Evolutionary conservation across 2,797 vertebrate species (phyloP).

Genomic region (Anomalospiza imberbis): DNA sequence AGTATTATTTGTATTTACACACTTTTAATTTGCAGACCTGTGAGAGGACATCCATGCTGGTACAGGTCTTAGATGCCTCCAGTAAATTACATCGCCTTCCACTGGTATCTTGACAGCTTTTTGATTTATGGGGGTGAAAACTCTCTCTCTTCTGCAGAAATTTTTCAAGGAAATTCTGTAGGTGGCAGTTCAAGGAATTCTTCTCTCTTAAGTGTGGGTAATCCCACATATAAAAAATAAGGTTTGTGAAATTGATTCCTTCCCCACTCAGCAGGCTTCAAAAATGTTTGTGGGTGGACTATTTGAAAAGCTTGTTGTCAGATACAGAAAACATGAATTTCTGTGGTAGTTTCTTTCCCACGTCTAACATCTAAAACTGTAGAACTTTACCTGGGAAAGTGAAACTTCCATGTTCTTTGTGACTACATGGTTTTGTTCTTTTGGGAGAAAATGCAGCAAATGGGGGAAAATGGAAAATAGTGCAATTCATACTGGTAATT

Average conservation of each 20-base stretch:
- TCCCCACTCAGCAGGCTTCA: neutral
- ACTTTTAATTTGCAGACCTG: neutral
- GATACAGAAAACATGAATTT: slow-evolving; percentile 15
- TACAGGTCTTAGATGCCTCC: neutral
- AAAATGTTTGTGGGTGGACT: slow-evolving; percentile 32
- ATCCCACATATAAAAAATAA: slow-evolving; percentile 19
- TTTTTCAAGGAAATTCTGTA: slow-evolving; percentile 24
- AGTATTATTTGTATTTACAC: neutral
- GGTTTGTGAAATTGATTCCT: slow-evolving; percentile 13
- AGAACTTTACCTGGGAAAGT: neutral
- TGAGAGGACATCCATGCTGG: neutral
- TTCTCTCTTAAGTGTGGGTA: slow-evolving; percentile 1
- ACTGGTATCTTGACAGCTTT: neutral
- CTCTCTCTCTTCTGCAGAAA: neutral
- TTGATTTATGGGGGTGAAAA: slow-evolving; percentile 3
- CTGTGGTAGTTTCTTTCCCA: neutral
- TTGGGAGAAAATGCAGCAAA: neutral
- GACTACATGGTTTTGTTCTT: neutral
- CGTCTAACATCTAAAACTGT: neutral
- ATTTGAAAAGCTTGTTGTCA: slow-evolving; percentile 40
- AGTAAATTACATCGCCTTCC: neutral
- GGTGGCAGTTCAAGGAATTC: slow-evolving; percentile 44
- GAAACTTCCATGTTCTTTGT: neutral
- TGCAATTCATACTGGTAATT: neutral
- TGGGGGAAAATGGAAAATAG: neutral